Conservation (phyloP, 2,797 vertebrate genomes). For the Crenuchus spilurus region DNA sequence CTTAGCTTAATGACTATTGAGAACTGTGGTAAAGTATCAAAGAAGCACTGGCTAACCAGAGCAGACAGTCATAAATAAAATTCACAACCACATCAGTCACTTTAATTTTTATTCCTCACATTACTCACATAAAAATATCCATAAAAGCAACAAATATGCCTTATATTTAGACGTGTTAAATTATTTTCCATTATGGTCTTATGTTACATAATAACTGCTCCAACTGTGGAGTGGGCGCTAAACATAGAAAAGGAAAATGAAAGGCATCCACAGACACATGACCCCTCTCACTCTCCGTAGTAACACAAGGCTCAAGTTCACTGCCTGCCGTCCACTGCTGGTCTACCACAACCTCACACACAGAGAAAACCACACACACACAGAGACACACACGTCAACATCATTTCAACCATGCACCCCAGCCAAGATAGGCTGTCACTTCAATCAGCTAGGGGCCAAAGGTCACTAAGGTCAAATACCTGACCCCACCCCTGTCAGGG, state of each 20-base stretch:
- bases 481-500: slow-evolving; percentile 72
- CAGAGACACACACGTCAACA: slow-evolving; percentile 72
- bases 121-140: slow-evolving; percentile 21
- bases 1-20: slow-evolving; percentile 46
- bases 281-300: neutral
- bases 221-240: neutral
- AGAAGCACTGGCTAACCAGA: slow-evolving; percentile 12
- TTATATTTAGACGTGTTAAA: slow-evolving; percentile 23
- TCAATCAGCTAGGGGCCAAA: slow-evolving; percentile 77
- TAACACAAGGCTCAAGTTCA: slow-evolving; percentile 71
- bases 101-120: slow-evolving; percentile 7
- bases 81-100: slow-evolving; percentile 19
- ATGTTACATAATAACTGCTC: slow-evolving; percentile 26
- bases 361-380: slow-evolving; percentile 11
- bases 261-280: slow-evolving; percentile 23
- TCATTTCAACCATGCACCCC: slow-evolving; percentile 74
- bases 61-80: slow-evolving; percentile 11
- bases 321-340: slow-evolving; percentile 60
- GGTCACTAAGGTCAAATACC: slow-evolving; percentile 80
- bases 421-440: slow-evolving; percentile 75
- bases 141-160: slow-evolving; percentile 2
- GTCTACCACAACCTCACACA: neutral
- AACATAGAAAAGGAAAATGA: slow-evolving; percentile 10
- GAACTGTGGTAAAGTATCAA: slow-evolving; percentile 37
- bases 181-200: slow-evolving; percentile 14